phyloP scores from a whole-genome alignment of 1,140 invertebrate genomes.

The Aradophagus sp. region DNA sequence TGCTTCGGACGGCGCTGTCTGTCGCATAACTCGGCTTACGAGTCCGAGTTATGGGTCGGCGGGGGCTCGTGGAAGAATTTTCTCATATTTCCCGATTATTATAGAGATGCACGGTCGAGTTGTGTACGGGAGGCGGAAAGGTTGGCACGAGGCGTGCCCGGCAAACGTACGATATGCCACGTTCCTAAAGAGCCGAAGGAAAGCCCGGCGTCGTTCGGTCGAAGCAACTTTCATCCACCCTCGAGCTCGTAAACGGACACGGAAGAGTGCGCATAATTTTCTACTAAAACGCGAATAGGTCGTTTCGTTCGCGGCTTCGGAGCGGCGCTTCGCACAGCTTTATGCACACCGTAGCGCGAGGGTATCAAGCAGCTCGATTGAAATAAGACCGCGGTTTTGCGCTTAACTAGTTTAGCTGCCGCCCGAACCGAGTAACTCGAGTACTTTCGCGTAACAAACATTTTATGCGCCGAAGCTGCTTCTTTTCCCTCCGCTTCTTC shows the following conservation, averaged over 20 bases:
- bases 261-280: constrained; percentile 70
- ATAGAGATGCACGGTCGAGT: constrained; percentile 43
- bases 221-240: constrained; percentile 50
- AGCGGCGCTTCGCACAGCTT: constrained; percentile 22
- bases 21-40: constrained; percentile 51
- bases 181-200: constrained; percentile 51
- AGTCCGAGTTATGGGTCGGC: constrained; percentile 35
- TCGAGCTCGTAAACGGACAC: constrained; percentile 69
- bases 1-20: constrained; percentile 35
- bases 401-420: constrained; percentile 53
- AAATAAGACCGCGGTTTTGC: constrained; percentile 57
- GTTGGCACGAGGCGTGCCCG: constrained; percentile 45
- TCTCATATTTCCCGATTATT: constrained; percentile 66
- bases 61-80: constrained; percentile 60
- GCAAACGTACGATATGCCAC: constrained; percentile 45
- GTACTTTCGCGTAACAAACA: constrained; percentile 36
- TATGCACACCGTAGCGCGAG: constrained; percentile 37
- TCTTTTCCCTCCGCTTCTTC: constrained; percentile 41
- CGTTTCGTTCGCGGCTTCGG: constrained; percentile 60
- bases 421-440: constrained; percentile 36
- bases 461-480: constrained; percentile 38
- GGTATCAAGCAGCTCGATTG: constrained; percentile 55
- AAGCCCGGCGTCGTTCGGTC: constrained; percentile 35
- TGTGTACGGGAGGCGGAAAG: constrained; percentile 43
- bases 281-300: constrained; percentile 71